Base-by-base conservation (phyloP, 2,888 invertebrate species). In the Diarsia dahlii region DNA sequence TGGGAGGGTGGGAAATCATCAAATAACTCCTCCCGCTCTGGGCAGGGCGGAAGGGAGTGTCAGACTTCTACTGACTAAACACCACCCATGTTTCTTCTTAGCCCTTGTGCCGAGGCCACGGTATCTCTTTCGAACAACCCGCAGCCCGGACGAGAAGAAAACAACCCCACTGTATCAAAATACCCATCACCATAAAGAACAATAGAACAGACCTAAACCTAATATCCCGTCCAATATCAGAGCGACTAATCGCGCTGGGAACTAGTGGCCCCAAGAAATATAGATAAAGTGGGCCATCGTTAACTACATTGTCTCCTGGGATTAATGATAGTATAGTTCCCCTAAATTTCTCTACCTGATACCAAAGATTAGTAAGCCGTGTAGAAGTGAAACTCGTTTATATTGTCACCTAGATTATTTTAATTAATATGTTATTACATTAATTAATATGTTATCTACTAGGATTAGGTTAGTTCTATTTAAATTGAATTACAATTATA, bases 221-320 rank as follows among this genome's bases (percentile, higher is more conserved):
- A 87, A 89, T 90, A 89, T 86, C 84, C 84, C 71, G 85, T 87
- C 84, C 87, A 87, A 89, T 89, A 90, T 88, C 88, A 78, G 74
- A 85, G 81, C 88, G 76, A 83, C 86, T 90, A 90, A 90, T 90
- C 90, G 89, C 79, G 74, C 78, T 85, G 84, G 90, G 91, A 89
- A 84, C 85, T 88, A 81, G 84, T 80, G 86, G 88, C 86, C 74
- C 85, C 88, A 88, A 90, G 90, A 90, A 91, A 90, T 90, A 88
- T 89, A 88, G 92, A 92, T 93, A 94, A 94, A 95, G 93, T 94
- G 92, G 94, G 93, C 92, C 93, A 92, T 91, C 91, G 92, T 93
- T 94, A 94, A 93, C 94, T 91, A 92, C 91, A 90, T 90, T 89
- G 92, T 92, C 94, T 91, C 93, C 74, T 74, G 90, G 94, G 95